Base-by-base conservation (phyloP, 2,888 invertebrate genomes). In the Cephonodes hylas region DNA sequence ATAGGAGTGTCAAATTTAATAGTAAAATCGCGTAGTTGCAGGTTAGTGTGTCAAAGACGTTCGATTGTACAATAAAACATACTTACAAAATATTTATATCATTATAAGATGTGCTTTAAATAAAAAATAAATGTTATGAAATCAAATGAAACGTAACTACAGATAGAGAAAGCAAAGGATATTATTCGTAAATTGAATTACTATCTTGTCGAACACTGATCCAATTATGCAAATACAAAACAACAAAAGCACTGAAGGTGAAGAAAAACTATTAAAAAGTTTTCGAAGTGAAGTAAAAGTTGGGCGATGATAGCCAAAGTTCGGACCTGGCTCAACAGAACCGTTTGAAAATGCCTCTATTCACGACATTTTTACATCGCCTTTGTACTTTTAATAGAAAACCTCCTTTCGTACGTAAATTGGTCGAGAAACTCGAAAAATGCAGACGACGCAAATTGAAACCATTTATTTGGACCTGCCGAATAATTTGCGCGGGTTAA, bases 241-340 rank as follows among this genome's bases (percentile, higher is more conserved):
- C 53, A 60, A 38, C 42, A 31, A 42, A 48, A 46, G 38, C 38
- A 22, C 10, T 58, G 46, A 59, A 13, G 38, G 23, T 42, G 15
- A 48, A 58, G 31, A 56, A 63, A 63, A 53, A 59, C 44, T 59
- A 62, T 62, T 62, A 56, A 59, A 53, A 60, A 60, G 31, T 60
- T 60, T 60, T 20, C 38, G 42, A n/a, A 60, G 42, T 25, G 53
- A 53, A 53, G 60, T 60, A 18, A 60, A 60, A 60, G 48, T 60
- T 60, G 42, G 15, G 23, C 60, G 15, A 23, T 48, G 60, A 60
- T 53, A 53, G 53, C 23, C 22, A 3, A 22, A 60, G 60, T 31
- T 53, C 53, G 53, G 53, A 53, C 60, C 34, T 58, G 34, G 27
- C 38, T 48, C 18, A 1, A 46, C 48, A 48, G 34, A 60, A 60